These are phyloP conservation scores for Drosophila kokeensis DNA, from an alignment of 2,888 invertebrate genomes.

Conservation along the genomic window DNA sequence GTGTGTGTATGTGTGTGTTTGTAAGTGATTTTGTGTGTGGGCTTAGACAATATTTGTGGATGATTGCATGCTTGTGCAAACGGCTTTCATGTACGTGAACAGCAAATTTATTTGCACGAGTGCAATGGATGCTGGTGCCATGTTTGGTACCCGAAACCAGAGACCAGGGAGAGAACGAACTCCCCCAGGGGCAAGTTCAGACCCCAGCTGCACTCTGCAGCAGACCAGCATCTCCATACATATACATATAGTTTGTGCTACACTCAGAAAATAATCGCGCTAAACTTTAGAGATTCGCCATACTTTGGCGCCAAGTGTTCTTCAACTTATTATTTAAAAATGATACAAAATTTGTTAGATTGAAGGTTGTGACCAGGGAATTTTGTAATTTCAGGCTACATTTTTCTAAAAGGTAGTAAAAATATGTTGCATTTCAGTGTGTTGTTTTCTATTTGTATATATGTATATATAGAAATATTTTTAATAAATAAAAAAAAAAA, in stretches of 20 bases:
- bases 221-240: slow-evolving; percentile 2
- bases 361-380: background rate
- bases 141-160: slow-evolving; percentile 18
- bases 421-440: background rate
- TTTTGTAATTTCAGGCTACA: background rate
- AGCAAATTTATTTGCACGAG: slow-evolving; percentile 78
- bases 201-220: background rate
- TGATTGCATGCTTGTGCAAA: slow-evolving; percentile 81
- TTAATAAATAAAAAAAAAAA: background rate
- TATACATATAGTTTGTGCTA: background rate
- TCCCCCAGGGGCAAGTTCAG: background rate
- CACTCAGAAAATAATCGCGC: background rate
- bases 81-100: slow-evolving; percentile 79
- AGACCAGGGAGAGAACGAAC: background rate
- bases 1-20: background rate
- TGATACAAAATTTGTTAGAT: background rate
- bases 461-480: background rate
- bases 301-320: background rate
- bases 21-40: slow-evolving; percentile 23
- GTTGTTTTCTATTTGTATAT: background rate
- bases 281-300: background rate
- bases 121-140: slow-evolving; percentile 69
- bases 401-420: background rate
- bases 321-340: background rate
- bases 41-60: slow-evolving; percentile 80